Percentiles rank a stretch among this genome's conserved stretches.
Evolutionary conservation across 2,888 invertebrate genomes (phyloP).

Genomic region (Philereme transversata): DNA sequence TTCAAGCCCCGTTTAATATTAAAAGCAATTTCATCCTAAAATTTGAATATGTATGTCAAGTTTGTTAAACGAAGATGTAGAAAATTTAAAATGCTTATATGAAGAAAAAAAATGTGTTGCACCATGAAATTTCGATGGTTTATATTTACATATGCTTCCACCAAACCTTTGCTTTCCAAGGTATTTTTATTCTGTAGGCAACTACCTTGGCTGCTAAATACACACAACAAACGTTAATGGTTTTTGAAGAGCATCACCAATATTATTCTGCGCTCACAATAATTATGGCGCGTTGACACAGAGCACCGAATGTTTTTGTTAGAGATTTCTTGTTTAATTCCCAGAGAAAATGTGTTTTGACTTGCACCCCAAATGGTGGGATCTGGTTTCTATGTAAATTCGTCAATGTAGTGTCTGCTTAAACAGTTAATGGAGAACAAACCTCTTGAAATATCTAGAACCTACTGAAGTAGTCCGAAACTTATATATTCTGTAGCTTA

Average conservation of each 20-base stretch:
- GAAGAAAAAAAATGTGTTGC: too few relatives aligned
- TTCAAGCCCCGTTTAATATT: too few relatives aligned
- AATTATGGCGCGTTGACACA: constrained; percentile 75
- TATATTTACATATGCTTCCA: too few relatives aligned
- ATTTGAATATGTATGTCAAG: too few relatives aligned
- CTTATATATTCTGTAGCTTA: constrained; percentile 9
- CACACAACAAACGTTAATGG: constrained; percentile 75
- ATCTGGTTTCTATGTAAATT: constrained; percentile 47
- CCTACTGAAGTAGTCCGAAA: constrained; percentile 8
- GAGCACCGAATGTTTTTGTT: constrained; percentile 68
- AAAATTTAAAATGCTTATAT: too few relatives aligned
- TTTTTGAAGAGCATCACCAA: constrained; percentile 75
- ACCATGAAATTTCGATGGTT: too few relatives aligned
- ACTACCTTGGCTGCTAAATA: constrained; percentile 57
- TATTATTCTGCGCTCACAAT: constrained; percentile 79
- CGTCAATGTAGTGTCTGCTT: constrained; percentile 25
- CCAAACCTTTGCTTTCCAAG: too few relatives aligned
- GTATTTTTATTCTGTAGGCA: constrained; percentile 53
- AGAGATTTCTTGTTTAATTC: constrained; percentile 58
- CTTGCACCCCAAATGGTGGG: constrained; percentile 45
- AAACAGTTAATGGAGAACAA: constrained; percentile 22
- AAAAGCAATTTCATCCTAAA: too few relatives aligned
- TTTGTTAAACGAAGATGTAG: too few relatives aligned
- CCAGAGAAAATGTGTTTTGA: constrained; percentile 52
- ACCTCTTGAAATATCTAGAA: constrained; percentile 15